Conservation (phyloP, 2,797 vertebrate species). For the Chaenodraco wilsoni region DNA sequence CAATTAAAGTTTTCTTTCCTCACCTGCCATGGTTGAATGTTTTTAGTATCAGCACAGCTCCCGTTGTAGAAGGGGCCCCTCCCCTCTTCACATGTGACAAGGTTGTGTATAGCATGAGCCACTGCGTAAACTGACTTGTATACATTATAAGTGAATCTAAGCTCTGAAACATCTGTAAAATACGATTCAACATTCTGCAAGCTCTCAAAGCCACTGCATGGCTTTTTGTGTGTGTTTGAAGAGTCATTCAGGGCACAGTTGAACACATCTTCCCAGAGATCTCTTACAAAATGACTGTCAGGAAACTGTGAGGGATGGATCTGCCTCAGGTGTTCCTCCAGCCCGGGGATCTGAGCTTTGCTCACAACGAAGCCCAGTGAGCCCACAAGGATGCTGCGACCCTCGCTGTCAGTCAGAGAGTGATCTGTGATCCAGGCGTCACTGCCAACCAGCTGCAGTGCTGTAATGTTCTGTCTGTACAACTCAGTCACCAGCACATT, state of each 20-base stretch:
- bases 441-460: constrained; percentile 77
- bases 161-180: constrained; percentile 82
- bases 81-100: constrained; percentile 70
- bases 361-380: constrained; percentile 80
- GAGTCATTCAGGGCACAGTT: constrained; percentile 70
- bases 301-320: constrained; percentile 80
- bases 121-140: constrained; percentile 84
- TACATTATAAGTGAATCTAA: constrained; percentile 83
- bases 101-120: constrained; percentile 77
- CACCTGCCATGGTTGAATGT: constrained; percentile 84
- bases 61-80: constrained; percentile 56
- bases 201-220: constrained; percentile 82
- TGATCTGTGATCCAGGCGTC: constrained; percentile 85
- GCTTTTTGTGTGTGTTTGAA: constrained; percentile 29
- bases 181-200: constrained; percentile 78
- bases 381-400: constrained; percentile 71
- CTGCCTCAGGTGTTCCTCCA: constrained; percentile 73
- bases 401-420: constrained; percentile 75
- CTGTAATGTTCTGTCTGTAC: constrained; percentile 69
- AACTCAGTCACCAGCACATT: constrained; percentile 68
- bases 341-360: constrained; percentile 77
- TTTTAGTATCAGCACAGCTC: constrained; percentile 63
- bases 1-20: constrained; percentile 11
- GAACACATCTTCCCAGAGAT: constrained; percentile 83
- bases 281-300: constrained; percentile 76